Evolutionary conservation across 2,113 vertebrate species (phyloP).

Genomic region (Austrofundulus limnaeus): DNA sequence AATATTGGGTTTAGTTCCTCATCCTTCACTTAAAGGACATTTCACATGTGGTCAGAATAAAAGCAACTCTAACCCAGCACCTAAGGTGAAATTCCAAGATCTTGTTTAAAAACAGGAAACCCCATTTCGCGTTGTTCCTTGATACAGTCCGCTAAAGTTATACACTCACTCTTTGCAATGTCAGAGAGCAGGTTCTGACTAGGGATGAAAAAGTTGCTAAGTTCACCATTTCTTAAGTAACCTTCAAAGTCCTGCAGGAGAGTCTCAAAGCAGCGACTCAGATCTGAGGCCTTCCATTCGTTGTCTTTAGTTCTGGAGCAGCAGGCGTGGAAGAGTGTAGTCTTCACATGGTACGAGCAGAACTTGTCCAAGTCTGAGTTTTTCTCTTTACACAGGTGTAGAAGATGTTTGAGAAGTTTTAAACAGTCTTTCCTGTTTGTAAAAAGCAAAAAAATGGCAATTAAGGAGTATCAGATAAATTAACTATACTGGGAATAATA

Average conservation of each 20-base stretch:
- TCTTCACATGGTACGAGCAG: slow-evolving; percentile 87
- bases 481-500: neutral
- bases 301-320: slow-evolving; percentile 62
- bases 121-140: slow-evolving; percentile 60
- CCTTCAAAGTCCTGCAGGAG: slow-evolving; percentile 74
- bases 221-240: slow-evolving; percentile 54
- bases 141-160: slow-evolving; percentile 66
- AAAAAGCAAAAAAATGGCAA: neutral
- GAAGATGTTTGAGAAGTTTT: slow-evolving; percentile 87
- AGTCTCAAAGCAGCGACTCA: slow-evolving; percentile 76
- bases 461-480: neutral
- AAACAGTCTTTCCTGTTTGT: slow-evolving; percentile 83
- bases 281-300: slow-evolving; percentile 65
- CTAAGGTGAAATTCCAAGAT: neutral
- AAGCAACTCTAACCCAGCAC: accelerated
- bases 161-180: slow-evolving; percentile 9
- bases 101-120: slow-evolving; percentile 78
- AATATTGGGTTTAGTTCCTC: neutral
- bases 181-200: slow-evolving; percentile 78
- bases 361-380: slow-evolving; percentile 75
- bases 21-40: neutral
- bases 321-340: slow-evolving; percentile 81
- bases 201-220: slow-evolving; percentile 87
- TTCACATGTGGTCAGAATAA: neutral
- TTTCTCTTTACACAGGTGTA: slow-evolving; percentile 78